Evolutionary conservation across 1,140 invertebrate species (phyloP).

Genomic region (Hylaeus volcanicus): DNA sequence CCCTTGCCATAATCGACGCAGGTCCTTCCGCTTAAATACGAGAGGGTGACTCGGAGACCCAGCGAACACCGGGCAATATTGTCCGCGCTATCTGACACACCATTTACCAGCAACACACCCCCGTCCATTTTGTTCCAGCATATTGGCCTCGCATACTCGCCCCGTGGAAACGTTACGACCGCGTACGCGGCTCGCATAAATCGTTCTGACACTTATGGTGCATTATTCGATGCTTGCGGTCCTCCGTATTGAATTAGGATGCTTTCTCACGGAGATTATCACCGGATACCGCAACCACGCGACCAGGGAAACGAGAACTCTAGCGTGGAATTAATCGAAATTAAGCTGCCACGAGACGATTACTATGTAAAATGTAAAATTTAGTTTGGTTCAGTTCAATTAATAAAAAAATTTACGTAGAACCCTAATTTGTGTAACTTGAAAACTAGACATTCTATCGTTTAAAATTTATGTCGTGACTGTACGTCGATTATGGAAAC

Average conservation of each 20-base stretch:
- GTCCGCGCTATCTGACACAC: conserved; percentile 67
- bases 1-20: conserved; percentile 31
- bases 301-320: background rate
- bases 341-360: background rate
- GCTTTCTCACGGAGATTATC: conserved; percentile 56
- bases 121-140: conserved; percentile 42
- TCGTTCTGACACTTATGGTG: conserved; percentile 62
- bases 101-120: conserved; percentile 53
- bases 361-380: too few species aligned
- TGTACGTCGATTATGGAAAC: too few species aligned
- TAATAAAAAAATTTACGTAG: too few species aligned
- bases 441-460: too few species aligned
- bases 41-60: conserved; percentile 46
- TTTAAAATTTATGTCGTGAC: too few species aligned
- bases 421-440: too few species aligned
- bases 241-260: conserved; percentile 53
- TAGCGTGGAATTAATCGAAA: background rate
- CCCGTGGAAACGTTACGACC: conserved; percentile 47
- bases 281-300: background rate
- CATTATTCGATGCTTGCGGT: conserved; percentile 49
- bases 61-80: conserved; percentile 69
- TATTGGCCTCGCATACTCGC: conserved; percentile 46
- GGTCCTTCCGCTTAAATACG: conserved; percentile 30
- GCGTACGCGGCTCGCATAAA: conserved; percentile 53
- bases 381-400: too few species aligned